Evolutionary conservation across 2,888 invertebrate species (phyloP).

Genomic region (Clostera curtula): DNA sequence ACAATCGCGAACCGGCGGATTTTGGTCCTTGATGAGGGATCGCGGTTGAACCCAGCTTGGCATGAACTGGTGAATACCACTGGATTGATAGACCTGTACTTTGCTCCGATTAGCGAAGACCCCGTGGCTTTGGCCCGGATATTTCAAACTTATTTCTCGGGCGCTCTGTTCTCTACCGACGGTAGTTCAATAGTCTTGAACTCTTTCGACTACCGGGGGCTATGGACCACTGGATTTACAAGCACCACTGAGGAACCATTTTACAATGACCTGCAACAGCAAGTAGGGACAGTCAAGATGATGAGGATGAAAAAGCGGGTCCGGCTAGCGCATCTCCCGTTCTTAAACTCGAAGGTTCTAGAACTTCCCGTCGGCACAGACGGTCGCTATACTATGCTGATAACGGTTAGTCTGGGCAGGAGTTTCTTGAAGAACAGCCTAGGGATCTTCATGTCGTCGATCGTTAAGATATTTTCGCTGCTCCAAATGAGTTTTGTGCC

Average conservation of each 20-base stretch:
- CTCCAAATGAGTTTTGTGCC: conserved; percentile 24
- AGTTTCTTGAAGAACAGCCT: conserved; percentile 13
- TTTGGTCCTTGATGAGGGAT: conserved; percentile 16
- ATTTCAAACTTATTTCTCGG: conserved; percentile 10
- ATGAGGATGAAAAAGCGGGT: conserved; percentile 24
- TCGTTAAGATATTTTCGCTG: conserved; percentile 20
- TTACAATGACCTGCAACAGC: conserved; percentile 21
- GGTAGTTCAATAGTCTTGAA: conserved; percentile 27
- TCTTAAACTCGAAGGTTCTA: conserved; percentile 24
- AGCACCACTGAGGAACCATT: conserved; percentile 21
- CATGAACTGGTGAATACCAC: neutral
- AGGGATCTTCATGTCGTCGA: conserved; percentile 16
- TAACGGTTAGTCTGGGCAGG: conserved; percentile 19
- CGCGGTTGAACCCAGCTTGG: conserved; percentile 18
- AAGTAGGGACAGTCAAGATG: conserved; percentile 25
- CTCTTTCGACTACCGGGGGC: conserved; percentile 22
- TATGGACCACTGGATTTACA: conserved; percentile 28
- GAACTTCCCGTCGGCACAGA: conserved; percentile 29
- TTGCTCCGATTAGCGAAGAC: conserved; percentile 13
- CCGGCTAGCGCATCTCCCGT: conserved; percentile 22
- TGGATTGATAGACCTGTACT: conserved; percentile 11
- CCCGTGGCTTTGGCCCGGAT: conserved; percentile 7
- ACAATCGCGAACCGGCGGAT: conserved; percentile 12
- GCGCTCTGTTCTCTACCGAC: conserved; percentile 6
- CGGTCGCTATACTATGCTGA: conserved; percentile 26